phyloP scores from a whole-genome alignment of 2,113 vertebrate species.

The Echinops telfairi region DNA sequence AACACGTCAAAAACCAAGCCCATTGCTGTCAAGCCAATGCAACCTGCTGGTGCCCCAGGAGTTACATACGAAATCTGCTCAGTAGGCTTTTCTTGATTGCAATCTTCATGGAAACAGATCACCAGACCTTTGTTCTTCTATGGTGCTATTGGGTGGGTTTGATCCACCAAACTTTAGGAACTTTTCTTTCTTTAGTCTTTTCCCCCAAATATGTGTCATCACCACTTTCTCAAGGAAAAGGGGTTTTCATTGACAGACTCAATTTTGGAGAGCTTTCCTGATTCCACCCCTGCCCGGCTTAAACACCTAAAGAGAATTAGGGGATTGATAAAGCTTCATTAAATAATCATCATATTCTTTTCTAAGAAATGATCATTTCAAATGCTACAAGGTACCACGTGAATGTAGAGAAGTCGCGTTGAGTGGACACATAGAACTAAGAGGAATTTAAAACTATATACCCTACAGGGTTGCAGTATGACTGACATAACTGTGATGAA shows the following conservation, averaged over 20 bases:
- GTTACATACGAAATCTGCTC: neutral
- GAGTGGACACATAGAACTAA: neutral
- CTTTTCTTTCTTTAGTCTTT: neutral
- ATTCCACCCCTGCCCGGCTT: neutral
- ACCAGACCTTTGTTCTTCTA: neutral
- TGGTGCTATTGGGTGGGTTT: neutral
- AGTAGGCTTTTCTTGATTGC: neutral
- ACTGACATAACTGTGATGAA: neutral
- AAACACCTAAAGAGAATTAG: neutral
- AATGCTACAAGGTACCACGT: neutral
- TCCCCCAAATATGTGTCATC: neutral
- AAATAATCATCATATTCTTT: neutral
- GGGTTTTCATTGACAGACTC: neutral
- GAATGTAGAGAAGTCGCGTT: neutral
- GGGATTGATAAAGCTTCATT: conserved; percentile 23
- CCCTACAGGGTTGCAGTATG: neutral
- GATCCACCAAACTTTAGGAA: neutral
- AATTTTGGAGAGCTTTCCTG: neutral
- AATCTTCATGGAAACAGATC: neutral
- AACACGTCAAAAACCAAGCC: neutral
- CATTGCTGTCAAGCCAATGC: neutral
- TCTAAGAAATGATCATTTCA: conserved; percentile 19
- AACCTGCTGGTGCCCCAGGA: neutral
- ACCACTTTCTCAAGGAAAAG: neutral
- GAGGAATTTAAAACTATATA: neutral